These are phyloP conservation scores for Elmis aenea DNA, from an alignment of 2,888 invertebrate species.

Conservation along the genomic window DNA sequence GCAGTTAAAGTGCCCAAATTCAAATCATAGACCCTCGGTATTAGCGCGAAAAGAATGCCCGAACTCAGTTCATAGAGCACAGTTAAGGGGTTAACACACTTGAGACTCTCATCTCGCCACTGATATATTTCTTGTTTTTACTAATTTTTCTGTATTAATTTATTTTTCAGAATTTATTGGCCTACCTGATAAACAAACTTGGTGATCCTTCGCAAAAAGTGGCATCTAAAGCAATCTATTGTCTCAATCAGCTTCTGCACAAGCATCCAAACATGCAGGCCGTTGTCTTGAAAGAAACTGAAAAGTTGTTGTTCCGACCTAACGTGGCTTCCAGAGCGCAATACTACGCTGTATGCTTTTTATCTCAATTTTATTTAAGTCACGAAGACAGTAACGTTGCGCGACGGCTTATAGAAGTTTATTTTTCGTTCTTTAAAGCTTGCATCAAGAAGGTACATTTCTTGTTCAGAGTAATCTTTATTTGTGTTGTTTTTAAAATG, in stretches of 20 bases:
- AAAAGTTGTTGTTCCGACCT: slow-evolving; percentile 77
- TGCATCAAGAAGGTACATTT: slow-evolving; percentile 75
- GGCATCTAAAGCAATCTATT: slow-evolving; percentile 82
- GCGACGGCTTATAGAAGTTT: slow-evolving; percentile 79
- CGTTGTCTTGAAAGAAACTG: slow-evolving; percentile 81
- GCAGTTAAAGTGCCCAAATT: too few species aligned
- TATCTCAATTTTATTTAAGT: slow-evolving; percentile 77
- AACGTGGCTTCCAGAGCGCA: slow-evolving; percentile 84
- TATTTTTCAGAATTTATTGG: slow-evolving; percentile 60
- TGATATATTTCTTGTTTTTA: too few species aligned
- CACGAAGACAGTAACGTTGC: slow-evolving; percentile 73
- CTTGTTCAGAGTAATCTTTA: too few species aligned
- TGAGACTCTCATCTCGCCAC: too few species aligned
- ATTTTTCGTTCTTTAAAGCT: slow-evolving; percentile 94
- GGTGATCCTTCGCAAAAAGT: slow-evolving; percentile 89
- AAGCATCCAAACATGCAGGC: slow-evolving; percentile 90
- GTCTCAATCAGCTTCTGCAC: slow-evolving; percentile 73
- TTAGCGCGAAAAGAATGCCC: too few species aligned
- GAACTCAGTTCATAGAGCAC: too few species aligned
- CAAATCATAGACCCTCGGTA: too few species aligned
- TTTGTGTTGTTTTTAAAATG: slow-evolving; percentile 3
- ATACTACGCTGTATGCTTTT: slow-evolving; percentile 88
- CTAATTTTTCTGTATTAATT: neutral
- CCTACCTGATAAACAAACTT: slow-evolving; percentile 85
- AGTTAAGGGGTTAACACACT: too few species aligned